A percentile compares a stretch with the other conserved stretches of the same genome.
Evolutionary conservation across 2,888 invertebrate species (phyloP).

Genomic region (Tryphoninae sp.): DNA sequence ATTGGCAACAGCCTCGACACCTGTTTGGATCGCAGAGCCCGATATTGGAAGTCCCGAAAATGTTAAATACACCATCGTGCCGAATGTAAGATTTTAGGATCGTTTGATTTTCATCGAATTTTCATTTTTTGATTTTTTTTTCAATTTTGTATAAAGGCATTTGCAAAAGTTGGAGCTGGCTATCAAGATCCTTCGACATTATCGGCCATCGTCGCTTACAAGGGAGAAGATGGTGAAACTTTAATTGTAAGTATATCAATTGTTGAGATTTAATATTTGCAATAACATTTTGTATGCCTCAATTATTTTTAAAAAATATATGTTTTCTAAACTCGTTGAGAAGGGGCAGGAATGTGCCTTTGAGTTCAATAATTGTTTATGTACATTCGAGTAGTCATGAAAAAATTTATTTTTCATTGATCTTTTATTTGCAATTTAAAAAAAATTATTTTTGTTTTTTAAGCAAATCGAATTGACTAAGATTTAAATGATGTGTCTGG

Average conservation of each 20-base stretch:
- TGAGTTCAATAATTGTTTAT: no score
- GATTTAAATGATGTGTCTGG: no score
- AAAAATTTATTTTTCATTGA: no score
- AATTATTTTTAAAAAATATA: background rate
- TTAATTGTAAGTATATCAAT: constrained; percentile 37
- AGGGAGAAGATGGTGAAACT: constrained; percentile 41
- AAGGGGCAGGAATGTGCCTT: no score
- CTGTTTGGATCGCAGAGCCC: constrained; percentile 71
- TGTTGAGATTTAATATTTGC: background rate
- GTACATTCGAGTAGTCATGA: no score
- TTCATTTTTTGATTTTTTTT: background rate
- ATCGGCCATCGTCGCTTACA: constrained; percentile 48
- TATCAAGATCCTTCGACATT: constrained; percentile 48
- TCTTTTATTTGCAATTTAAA: no score
- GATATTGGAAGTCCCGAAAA: constrained; percentile 64
- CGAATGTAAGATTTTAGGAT: constrained; percentile 61
- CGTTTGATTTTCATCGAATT: background rate
- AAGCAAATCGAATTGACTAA: no score
- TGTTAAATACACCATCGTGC: constrained; percentile 66
- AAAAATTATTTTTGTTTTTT: no score
- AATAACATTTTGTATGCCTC: background rate
- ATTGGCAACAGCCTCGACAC: constrained; percentile 70
- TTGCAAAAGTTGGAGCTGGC: constrained; percentile 43
- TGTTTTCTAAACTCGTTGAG: background rate
- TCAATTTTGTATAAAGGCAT: constrained; percentile 20